Conservation (phyloP, 2,888 invertebrate species). For the Furcula furcula region DNA sequence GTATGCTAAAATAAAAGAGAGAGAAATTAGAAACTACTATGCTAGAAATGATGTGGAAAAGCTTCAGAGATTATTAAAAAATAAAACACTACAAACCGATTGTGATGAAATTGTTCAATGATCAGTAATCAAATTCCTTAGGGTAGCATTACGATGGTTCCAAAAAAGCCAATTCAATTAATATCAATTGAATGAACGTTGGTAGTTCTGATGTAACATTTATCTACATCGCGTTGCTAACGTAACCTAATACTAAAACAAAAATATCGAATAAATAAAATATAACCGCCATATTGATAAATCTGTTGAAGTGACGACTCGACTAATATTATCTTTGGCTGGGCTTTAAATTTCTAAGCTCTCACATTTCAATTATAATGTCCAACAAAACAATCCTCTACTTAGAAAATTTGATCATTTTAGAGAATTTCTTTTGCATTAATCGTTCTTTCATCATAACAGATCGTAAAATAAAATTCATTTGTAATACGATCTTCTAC, state of each 20-base stretch:
- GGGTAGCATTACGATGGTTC: slow-evolving; percentile 2
- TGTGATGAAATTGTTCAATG: too few species aligned
- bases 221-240: too few species aligned
- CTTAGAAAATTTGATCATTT: slow-evolving; percentile 34
- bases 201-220: background rate
- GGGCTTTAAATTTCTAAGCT: too few species aligned
- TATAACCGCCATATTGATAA: too few species aligned
- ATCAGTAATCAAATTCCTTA: slow-evolving; percentile 8
- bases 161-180: slow-evolving; percentile 14
- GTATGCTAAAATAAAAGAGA: too few species aligned
- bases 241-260: too few species aligned
- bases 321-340: too few species aligned
- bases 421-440: slow-evolving; percentile 49
- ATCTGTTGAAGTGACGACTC: too few species aligned
- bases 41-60: too few species aligned
- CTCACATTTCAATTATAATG: background rate
- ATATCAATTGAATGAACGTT: background rate
- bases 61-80: background rate
- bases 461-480: slow-evolving; percentile 15
- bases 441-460: slow-evolving; percentile 47
- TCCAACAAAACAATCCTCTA: slow-evolving; percentile 19
- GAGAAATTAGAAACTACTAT: too few species aligned
- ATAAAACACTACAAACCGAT: background rate
- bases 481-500: slow-evolving; percentile 36
- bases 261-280: too few species aligned